Evolutionary conservation across 1,140 invertebrate genomes (phyloP).

Genomic region (Zaprionus ghesquierei): DNA sequence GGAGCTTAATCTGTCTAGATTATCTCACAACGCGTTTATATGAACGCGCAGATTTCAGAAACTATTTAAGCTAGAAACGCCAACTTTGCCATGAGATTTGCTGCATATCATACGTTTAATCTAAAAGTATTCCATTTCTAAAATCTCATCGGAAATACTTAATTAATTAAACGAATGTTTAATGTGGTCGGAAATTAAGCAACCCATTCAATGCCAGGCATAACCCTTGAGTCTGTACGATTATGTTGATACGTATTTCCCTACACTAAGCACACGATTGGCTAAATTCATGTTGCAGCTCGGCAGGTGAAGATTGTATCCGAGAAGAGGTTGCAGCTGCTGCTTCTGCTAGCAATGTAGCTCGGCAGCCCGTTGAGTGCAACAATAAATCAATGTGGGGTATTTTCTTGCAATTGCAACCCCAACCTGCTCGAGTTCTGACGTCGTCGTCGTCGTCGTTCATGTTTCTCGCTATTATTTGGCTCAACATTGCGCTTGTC

Average conservation of each 20-base stretch:
- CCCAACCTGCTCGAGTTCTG: constrained; percentile 15
- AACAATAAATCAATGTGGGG: constrained; percentile 71
- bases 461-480: constrained; percentile 75
- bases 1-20: too few relatives aligned
- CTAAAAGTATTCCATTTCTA: too few relatives aligned
- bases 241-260: background rate
- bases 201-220: background rate
- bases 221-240: background rate
- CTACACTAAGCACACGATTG: constrained; percentile 11
- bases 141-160: too few relatives aligned
- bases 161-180: too few relatives aligned
- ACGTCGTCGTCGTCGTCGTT: constrained; percentile 13
- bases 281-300: background rate
- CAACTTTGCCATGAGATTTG: too few relatives aligned
- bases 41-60: too few relatives aligned
- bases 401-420: constrained; percentile 54
- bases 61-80: too few relatives aligned
- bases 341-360: constrained; percentile 35
- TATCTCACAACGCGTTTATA: too few relatives aligned
- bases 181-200: too few relatives aligned
- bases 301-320: constrained; percentile 9
- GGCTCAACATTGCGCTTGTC: constrained; percentile 73
- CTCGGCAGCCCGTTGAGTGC: constrained; percentile 54
- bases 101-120: too few relatives aligned
- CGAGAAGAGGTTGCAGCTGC: constrained; percentile 11